Base-by-base conservation (phyloP, 2,113 vertebrate species). In the Pionites leucogaster region DNA sequence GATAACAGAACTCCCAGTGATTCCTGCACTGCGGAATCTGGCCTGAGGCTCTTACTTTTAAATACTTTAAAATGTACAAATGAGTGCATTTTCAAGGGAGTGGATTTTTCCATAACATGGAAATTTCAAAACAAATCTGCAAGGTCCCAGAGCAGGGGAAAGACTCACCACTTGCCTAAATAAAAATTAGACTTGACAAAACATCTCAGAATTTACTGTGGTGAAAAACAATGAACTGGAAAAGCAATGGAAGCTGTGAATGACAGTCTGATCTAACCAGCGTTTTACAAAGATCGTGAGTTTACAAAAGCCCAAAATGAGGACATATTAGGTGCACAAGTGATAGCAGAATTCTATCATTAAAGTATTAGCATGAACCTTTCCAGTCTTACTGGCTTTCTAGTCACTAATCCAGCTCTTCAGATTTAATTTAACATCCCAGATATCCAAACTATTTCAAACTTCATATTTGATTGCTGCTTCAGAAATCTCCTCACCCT, bases 51-150 rank as follows among this genome's bases (percentile, higher is more conserved):
- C 57, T 75, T 64, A 75, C 55, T 90, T 96, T 81, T 88, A 93
- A 92, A 95, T 79, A 84, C 92, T 90, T 81, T 57, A 94, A 94
- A 91, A 91, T 79, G 35, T 63, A 83, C 71, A 33, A 80, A 86
- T 11, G 0, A 49, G 41, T 37, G n/a, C 37, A 65, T 87, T 92
- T 94, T 87, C 88, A 87, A 87, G 88, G 75, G 55, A 88, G 65
- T 88, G 69, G 83, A 79, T 94, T 95, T 94, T 96, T 95, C 93
- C 91, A 72, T 85, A 84, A 69, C 91, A 87, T 67, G 74, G 93
- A 96, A 93, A 94, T 89, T 87, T 92, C 62, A 92, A 84, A 97
- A 84, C 67, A 90, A 93, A 95, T 90, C 90, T 88, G 57, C 65
- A 83, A 64, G 75, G 79, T 86, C 79, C 28, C 70, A 92, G 59